Evolutionary conservation across 2,888 invertebrate species (phyloP), one percentile per base, ranked within the genome.

Genomic region (Copidosoma aretas): DNA sequence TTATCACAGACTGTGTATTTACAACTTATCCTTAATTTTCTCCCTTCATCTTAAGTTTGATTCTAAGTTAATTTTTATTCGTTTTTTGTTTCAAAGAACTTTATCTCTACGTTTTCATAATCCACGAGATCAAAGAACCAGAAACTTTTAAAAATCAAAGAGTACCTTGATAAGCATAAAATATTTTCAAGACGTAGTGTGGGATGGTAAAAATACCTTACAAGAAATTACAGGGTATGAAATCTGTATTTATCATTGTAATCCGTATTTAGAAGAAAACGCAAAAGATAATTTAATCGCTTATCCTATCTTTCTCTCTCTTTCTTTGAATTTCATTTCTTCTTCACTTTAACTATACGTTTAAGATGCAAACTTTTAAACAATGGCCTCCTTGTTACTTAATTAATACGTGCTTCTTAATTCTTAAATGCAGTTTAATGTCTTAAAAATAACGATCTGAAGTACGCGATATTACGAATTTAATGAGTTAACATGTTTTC

Each of bases 1-100:
- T 83, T 83, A 83, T 83, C 83, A 83, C 83, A 83, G 83, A 82
- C 83, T 82, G 81, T 83, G 78, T 83, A 83, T 83, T 80, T 83
- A 83, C 82, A 83, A 80, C 80, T 82, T 82, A 82, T 76, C 73
- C 71, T 73, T 77, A 75, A 73, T 75, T 73, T 68, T 72, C 71
- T 73, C 75, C 73, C 68, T 46, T 75, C 73, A 71, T 71, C 60
- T 69, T 72, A 66, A 71, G 54, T 65, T 72, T 67, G 52, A 65
- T 60, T 67, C 60, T 67, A 71, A 64, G 39, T 58, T 70, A 67
- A 60, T 70, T 68, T 46, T 56, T 69, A 14, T 46, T 68, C 60
- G 43, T 61, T 59, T 49, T 64, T 70, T 66, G 60, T 46, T 64
- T 70, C 71, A 71, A 71, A 73, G 67, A 75, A 70, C 67, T 64